Percentiles rank a stretch among this genome's conserved stretches.
Conservation (phyloP, 2,888 invertebrate species). For the Galerucella pusilla region DNA sequence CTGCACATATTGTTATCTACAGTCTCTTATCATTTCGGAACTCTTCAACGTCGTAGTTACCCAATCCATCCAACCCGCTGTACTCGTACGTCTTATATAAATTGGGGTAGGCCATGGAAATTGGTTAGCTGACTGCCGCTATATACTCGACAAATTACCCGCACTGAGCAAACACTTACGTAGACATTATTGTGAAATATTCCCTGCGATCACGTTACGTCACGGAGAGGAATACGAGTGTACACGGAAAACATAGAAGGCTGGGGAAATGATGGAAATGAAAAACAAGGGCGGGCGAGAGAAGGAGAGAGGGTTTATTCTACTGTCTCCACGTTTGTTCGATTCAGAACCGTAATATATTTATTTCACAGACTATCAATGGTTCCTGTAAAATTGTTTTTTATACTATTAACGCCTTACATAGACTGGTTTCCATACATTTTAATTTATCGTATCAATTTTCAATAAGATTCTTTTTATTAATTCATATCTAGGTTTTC, state of each 20-base stretch:
- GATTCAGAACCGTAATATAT: slow-evolving; percentile 14
- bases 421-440: no score
- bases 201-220: slow-evolving; percentile 51
- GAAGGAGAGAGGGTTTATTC: not conserved
- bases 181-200: slow-evolving; percentile 55
- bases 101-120: slow-evolving; percentile 47
- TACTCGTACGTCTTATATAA: slow-evolving; percentile 17
- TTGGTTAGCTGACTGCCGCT: slow-evolving; percentile 42
- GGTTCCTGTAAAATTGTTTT: no score
- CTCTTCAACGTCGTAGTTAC: slow-evolving; percentile 1
- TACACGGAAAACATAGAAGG: slow-evolving; percentile 29
- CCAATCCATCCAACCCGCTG: slow-evolving; percentile 1
- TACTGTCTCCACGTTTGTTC: slow-evolving; percentile 10
- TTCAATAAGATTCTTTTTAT: no score
- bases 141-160: slow-evolving; percentile 51
- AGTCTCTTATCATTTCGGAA: slow-evolving; percentile 14
- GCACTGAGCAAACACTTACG: slow-evolving; percentile 54
- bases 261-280: slow-evolving; percentile 24
- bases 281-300: not conserved
- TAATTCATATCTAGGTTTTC: no score
- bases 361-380: not conserved
- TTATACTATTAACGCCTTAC: no score
- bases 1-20: not conserved
- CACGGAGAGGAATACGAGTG: slow-evolving; percentile 30
- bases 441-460: no score